phyloP scores from a whole-genome alignment of 2,797 vertebrate genomes.

The Chiloscyllium punctatum region DNA sequence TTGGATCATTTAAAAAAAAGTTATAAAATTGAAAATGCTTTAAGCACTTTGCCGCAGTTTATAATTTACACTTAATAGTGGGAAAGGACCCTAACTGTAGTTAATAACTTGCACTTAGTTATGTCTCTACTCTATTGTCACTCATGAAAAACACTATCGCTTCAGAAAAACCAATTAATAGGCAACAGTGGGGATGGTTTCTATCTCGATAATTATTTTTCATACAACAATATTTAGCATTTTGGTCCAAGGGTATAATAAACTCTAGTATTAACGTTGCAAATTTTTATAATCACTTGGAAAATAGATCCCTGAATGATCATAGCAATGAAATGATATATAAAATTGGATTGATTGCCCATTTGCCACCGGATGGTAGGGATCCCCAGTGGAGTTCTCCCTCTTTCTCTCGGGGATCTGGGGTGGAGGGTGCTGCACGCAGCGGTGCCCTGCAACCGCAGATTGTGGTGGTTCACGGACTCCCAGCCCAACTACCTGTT shows the following conservation, averaged over 20 bases:
- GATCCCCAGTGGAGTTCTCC: no score
- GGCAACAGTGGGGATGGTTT: not conserved
- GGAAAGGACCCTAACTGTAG: not conserved
- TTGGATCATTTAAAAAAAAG: not conserved
- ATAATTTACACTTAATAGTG: not conserved
- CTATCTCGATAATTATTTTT: not conserved
- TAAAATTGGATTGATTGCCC: not conserved
- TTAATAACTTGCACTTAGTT: not conserved
- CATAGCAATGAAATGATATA: not conserved
- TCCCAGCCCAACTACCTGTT: no score
- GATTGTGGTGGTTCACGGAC: no score
- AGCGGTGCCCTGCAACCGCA: no score
- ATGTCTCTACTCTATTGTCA: not conserved
- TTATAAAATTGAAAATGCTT: not conserved
- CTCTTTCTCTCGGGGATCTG: no score
- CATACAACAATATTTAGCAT: not conserved
- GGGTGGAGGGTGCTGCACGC: no score
- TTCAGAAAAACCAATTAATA: not conserved
- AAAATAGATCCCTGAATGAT: not conserved
- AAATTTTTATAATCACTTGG: not conserved
- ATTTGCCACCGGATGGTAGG: no score
- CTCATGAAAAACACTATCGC: not conserved
- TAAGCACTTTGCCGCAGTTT: not conserved
- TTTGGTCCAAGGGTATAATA: slow-evolving; percentile 22
- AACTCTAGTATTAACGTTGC: not conserved